Evolutionary conservation across 2,797 vertebrate genomes (phyloP).

Genomic region (Pseudomugil gertrudae): DNA sequence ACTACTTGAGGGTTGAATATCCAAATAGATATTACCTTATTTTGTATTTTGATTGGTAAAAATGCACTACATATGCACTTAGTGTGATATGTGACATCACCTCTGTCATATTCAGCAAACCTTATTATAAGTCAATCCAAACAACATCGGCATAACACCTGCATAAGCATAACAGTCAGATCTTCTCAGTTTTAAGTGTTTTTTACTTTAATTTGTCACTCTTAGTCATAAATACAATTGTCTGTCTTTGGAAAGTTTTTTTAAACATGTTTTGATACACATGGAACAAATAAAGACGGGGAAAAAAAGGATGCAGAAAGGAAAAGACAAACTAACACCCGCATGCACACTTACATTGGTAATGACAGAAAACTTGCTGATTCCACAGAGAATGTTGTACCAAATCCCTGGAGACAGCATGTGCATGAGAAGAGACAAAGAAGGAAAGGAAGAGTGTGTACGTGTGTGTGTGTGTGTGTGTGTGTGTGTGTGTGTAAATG

Average conservation of each 20-base stretch:
- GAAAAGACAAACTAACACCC: slow-evolving; percentile 2
- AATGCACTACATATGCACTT: background rate
- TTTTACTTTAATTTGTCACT: background rate
- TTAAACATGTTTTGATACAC: background rate
- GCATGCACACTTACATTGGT: slow-evolving; percentile 92
- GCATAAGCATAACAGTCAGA: background rate
- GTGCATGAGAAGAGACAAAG: slow-evolving; percentile 47
- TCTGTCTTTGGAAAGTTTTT: background rate
- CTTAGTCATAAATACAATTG: background rate
- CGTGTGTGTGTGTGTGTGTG: background rate
- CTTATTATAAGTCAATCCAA: background rate
- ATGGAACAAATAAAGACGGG: background rate
- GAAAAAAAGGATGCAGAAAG: background rate
- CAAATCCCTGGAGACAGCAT: slow-evolving; percentile 88
- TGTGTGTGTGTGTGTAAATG: background rate
- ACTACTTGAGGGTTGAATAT: too few species aligned
- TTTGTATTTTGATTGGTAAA: too few species aligned
- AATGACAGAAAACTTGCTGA: slow-evolving; percentile 98
- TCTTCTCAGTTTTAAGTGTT: background rate
- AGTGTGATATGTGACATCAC: background rate
- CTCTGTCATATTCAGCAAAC: background rate
- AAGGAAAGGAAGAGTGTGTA: slow-evolving; percentile 33
- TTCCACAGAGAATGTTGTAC: slow-evolving; percentile 94
- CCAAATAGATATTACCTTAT: too few species aligned
- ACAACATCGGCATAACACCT: background rate